Conservation (phyloP, 2,888 invertebrate species). For the Geotrupes spiniger region DNA sequence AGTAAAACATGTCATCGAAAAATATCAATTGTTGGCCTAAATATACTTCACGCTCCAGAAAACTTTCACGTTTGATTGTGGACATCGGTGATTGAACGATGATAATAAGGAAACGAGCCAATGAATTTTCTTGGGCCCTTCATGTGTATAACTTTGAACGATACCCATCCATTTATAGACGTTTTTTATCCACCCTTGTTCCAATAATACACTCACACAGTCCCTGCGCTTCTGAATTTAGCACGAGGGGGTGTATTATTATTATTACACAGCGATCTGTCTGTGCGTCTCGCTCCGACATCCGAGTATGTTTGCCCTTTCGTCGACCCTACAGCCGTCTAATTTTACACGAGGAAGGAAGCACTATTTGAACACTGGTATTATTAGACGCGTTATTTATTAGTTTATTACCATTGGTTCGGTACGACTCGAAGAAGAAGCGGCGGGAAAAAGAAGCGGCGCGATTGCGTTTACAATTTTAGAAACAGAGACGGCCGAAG, state of each 20-base stretch:
- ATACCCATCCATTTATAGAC: not conserved
- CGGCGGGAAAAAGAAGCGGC: not conserved
- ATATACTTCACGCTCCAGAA: too few species aligned
- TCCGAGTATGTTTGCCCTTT: slow-evolving; percentile 5
- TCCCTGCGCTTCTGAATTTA: not conserved
- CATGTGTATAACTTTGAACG: too few species aligned
- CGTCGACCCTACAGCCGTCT: slow-evolving; percentile 29
- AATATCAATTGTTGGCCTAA: too few species aligned
- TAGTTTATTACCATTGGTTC: slow-evolving; percentile 42
- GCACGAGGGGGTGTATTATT: not conserved
- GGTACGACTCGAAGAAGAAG: not conserved
- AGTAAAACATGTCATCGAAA: too few species aligned
- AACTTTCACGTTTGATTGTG: too few species aligned
- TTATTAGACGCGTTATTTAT: slow-evolving; percentile 45
- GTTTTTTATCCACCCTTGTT: not conserved
- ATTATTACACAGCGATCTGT: not conserved
- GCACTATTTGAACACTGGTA: slow-evolving; percentile 39
- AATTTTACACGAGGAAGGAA: slow-evolving; percentile 44
- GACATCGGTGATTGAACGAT: too few species aligned
- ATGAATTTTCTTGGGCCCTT: too few species aligned
- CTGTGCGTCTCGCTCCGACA: slow-evolving; percentile 1
- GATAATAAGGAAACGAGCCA: too few species aligned
- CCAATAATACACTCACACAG: not conserved
- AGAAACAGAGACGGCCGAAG: not conserved
- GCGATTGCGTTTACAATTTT: slow-evolving; percentile 3